Evolutionary conservation across 1,140 invertebrate species (phyloP).

Genomic region (Drosophila funebris): DNA sequence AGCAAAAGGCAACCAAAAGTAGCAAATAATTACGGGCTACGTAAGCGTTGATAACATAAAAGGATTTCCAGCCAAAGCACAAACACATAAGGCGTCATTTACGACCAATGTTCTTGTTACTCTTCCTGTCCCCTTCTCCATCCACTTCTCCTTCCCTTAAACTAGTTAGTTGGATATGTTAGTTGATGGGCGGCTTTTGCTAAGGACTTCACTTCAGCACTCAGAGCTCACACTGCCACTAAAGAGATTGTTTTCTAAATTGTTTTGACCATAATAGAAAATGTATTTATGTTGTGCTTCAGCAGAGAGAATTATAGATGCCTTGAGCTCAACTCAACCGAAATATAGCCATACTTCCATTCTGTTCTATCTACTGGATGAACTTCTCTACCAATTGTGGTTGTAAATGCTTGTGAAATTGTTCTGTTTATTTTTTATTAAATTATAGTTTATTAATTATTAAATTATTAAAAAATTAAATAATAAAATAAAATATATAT

Average conservation of each 20-base stretch:
- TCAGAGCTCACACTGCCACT: conserved; percentile 5
- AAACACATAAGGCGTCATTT: conserved; percentile 40
- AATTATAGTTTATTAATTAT: neutral
- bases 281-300: conserved; percentile 45
- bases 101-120: conserved; percentile 10
- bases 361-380: neutral
- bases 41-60: conserved; percentile 73
- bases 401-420: neutral
- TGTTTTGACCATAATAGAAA: conserved; percentile 61
- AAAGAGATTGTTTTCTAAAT: conserved; percentile 66
- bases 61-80: conserved; percentile 61
- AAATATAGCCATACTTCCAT: neutral
- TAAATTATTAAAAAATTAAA: no score
- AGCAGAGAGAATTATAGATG: neutral
- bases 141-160: neutral
- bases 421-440: neutral
- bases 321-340: neutral
- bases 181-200: conserved; percentile 39
- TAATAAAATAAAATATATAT: no score
- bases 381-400: no score
- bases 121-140: neutral
- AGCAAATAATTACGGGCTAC: conserved; percentile 72
- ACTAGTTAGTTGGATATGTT: conserved; percentile 30
- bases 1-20: conserved; percentile 64
- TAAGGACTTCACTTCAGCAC: conserved; percentile 19